These are phyloP conservation scores for Apodemia duryi DNA, from an alignment of 2,888 invertebrate genomes.

Conservation along the genomic window DNA sequence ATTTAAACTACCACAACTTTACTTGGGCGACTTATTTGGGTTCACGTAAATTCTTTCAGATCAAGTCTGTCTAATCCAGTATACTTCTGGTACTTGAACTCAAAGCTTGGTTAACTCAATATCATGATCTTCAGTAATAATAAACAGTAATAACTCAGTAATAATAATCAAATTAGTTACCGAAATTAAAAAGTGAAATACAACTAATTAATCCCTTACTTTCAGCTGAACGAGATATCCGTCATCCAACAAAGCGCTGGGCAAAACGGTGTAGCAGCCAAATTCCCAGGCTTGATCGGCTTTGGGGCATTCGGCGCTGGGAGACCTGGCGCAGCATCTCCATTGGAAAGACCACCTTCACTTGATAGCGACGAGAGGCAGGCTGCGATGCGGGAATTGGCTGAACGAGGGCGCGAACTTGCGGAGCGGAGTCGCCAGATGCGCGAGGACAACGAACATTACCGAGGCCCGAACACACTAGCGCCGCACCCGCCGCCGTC, in stretches of 20 bases:
- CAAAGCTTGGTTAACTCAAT: no score
- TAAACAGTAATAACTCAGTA: no score
- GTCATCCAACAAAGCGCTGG: conserved; percentile 86
- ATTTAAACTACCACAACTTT: no score
- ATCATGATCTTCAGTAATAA: no score
- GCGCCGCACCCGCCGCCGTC: conserved; percentile 53
- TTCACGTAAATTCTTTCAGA: no score
- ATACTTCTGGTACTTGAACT: no score
- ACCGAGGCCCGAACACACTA: conserved; percentile 67
- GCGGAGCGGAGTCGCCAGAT: conserved; percentile 71
- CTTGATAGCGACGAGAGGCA: conserved; percentile 67
- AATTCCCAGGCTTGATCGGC: conserved; percentile 88
- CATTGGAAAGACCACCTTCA: conserved; percentile 67
- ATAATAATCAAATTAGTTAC: no score
- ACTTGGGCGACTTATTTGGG: no score
- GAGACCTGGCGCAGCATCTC: conserved; percentile 77
- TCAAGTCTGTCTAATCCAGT: no score
- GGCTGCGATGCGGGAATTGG: conserved; percentile 74
- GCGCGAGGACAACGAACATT: conserved; percentile 70
- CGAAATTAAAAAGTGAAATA: background rate
- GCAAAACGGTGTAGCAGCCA: conserved; percentile 83
- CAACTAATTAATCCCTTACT: conserved; percentile 21
- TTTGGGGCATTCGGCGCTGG: conserved; percentile 84
- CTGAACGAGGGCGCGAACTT: conserved; percentile 75
- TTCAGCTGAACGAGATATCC: conserved; percentile 89